Evolutionary conservation across 2,797 vertebrate genomes (phyloP).

Genomic region (Clarias platycephalus): DNA sequence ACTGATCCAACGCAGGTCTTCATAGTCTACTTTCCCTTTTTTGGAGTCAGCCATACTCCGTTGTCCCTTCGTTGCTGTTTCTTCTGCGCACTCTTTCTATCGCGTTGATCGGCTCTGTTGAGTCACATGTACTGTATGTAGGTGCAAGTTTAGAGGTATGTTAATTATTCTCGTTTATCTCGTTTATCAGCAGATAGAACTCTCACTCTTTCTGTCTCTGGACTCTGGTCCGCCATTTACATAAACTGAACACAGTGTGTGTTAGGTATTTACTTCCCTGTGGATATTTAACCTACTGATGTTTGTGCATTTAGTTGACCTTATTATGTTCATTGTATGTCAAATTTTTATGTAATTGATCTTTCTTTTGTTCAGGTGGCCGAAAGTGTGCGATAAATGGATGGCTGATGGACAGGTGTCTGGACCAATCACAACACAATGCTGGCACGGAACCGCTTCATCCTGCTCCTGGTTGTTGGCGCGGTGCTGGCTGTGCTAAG

Average conservation of each 20-base stretch:
- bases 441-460: constrained; percentile 57
- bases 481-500: constrained; percentile 55
- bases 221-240: no score
- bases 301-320: neutral
- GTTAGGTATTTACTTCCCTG: neutral
- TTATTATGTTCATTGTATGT: neutral
- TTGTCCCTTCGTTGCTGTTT: no score
- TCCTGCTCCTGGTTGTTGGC: constrained; percentile 55
- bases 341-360: neutral
- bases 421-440: constrained; percentile 52
- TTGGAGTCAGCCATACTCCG: no score
- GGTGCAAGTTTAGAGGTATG: no score
- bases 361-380: constrained; percentile 36
- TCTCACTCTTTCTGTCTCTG: no score
- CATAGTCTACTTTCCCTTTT: no score
- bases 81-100: no score
- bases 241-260: neutral
- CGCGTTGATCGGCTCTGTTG: no score
- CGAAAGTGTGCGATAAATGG: constrained; percentile 30
- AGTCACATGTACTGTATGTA: no score
- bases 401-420: constrained; percentile 53
- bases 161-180: no score
- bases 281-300: neutral
- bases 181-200: no score
- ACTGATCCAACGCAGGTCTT: no score